Percentiles rank a stretch among this genome's conserved stretches.
phyloP scores from a whole-genome alignment of 1,140 invertebrate genomes.

The Drosophila suzukii region DNA sequence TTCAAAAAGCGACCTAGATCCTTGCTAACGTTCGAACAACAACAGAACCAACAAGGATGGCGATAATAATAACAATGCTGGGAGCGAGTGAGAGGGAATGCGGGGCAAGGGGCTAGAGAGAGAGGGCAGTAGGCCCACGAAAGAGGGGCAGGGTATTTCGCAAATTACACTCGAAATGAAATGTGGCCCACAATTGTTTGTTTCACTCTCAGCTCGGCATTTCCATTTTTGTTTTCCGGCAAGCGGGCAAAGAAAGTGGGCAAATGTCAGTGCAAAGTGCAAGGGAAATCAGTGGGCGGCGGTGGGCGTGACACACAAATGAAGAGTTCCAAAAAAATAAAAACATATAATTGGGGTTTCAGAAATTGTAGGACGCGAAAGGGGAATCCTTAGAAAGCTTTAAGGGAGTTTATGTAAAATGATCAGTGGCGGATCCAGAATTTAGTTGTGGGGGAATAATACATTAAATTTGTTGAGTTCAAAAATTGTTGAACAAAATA shows the following conservation, averaged over 20 bases:
- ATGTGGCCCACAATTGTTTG: constrained; percentile 50
- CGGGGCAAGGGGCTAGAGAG: constrained; percentile 2
- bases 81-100: constrained; percentile 3
- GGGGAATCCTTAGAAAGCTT: not conserved
- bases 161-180: constrained; percentile 71
- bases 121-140: constrained; percentile 12
- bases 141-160: constrained; percentile 50
- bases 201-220: constrained; percentile 11
- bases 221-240: constrained; percentile 13
- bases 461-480: not conserved
- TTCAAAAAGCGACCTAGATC: constrained; percentile 81
- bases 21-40: constrained; percentile 57
- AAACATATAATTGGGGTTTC: not conserved
- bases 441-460: no score
- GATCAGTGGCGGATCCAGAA: no score
- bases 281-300: not conserved
- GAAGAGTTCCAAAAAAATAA: not conserved
- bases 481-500: no score
- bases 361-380: not conserved
- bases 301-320: constrained; percentile 8
- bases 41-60: constrained; percentile 46
- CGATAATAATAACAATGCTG: constrained; percentile 76
- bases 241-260: constrained; percentile 8
- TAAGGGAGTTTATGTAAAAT: not conserved
- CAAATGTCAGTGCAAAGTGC: constrained; percentile 36